Percentiles rank a stretch among this genome's conserved stretches.
Conservation (phyloP, 2,888 invertebrate species). For the Salticus scenicus region DNA sequence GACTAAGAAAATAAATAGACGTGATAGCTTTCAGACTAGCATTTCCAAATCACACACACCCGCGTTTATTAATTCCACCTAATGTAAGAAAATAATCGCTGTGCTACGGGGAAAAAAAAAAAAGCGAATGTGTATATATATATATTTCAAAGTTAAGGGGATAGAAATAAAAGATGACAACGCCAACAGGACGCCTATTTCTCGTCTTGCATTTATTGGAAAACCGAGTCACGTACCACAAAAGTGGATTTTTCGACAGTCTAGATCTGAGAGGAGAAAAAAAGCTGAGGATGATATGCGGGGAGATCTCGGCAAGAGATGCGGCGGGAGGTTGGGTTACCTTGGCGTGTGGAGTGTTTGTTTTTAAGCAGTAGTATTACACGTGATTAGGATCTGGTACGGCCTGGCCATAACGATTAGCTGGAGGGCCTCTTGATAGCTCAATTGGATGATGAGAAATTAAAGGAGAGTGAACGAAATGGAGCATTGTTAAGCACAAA, state of each 20-base stretch:
- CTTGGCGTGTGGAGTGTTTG: not conserved
- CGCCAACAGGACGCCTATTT: not conserved
- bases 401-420: not conserved
- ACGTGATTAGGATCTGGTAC: not conserved
- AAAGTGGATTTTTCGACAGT: not conserved
- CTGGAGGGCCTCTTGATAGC: not conserved
- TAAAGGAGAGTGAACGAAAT: too few relatives aligned
- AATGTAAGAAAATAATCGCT: conserved; percentile 2
- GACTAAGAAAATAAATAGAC: not conserved
- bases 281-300: too few relatives aligned
- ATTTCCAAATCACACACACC: not conserved
- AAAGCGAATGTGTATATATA: too few relatives aligned
- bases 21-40: not conserved
- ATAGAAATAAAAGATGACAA: not conserved
- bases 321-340: too few relatives aligned
- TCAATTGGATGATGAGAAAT: too few relatives aligned
- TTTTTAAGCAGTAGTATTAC: not conserved
- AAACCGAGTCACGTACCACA: not conserved
- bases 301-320: too few relatives aligned
- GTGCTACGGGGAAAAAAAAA: not conserved
- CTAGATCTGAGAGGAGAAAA: too few relatives aligned
- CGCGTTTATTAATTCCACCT: not conserved
- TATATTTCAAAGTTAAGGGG: too few relatives aligned
- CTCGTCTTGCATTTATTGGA: not conserved
- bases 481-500: too few relatives aligned